Conservation (phyloP, 2,113 vertebrate genomes). For the Nesogale talazaci region DNA sequence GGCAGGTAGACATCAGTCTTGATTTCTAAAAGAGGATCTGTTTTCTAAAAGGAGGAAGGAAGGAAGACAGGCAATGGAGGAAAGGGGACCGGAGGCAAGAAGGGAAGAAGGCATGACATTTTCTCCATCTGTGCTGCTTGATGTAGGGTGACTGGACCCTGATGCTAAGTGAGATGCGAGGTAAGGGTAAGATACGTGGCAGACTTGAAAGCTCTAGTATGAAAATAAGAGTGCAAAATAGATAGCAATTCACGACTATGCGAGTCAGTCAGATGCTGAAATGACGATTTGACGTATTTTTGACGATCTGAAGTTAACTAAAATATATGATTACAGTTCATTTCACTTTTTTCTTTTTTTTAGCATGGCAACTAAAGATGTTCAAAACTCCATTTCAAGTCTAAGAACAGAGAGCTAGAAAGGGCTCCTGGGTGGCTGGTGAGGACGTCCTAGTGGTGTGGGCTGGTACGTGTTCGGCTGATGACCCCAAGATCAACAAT, state of each 20-base stretch:
- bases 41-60: constrained; percentile 15
- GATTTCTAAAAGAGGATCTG: not conserved
- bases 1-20: not conserved
- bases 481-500: too few species aligned
- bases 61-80: too few species aligned
- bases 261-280: not conserved
- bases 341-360: not conserved
- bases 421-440: too few species aligned
- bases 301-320: constrained; percentile 27
- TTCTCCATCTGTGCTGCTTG: not conserved
- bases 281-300: not conserved
- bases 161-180: not conserved
- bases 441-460: too few species aligned
- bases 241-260: not conserved
- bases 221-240: constrained; percentile 8
- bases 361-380: not conserved
- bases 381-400: not conserved
- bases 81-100: accelerated
- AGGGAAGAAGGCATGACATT: not conserved
- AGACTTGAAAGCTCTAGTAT: constrained; percentile 8
- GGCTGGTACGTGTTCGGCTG: too few species aligned
- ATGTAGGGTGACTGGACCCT: not conserved
- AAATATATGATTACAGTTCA: constrained; percentile 11
- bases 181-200: not conserved
- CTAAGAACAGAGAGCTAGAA: too few species aligned